Evolutionary conservation across 2,797 vertebrate species (phyloP), one percentile per base, ranked within the genome.

Genomic region (Leptatherina wallacei): DNA sequence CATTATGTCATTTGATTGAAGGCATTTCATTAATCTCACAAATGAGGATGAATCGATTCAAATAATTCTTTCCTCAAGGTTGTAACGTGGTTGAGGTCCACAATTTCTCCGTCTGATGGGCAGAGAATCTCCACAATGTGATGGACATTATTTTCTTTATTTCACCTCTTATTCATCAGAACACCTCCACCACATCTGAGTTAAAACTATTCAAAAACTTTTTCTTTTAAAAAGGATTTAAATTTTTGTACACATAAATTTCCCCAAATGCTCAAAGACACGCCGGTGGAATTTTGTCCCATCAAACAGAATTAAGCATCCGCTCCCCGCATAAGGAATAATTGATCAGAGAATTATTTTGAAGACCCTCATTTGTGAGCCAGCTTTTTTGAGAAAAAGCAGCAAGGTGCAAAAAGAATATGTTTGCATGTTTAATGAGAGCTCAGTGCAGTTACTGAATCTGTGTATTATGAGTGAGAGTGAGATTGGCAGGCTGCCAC

Each of bases 351-450:
- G 85, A 89, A 89, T 91, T 89, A 88, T 91, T 90, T 84, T 78
- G 68, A 76, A 76, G 78, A 78, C 83, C 64, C 69, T 81, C 80
- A 73, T 89, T 89, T 80, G 70, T 61, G 75, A 65, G 71, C 68
- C 85, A 65, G 80, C 74, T 27, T 27, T 76, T 87, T 77, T 3
- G 32, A 75, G 80, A 83, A 61, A 80, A 79, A 67, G 81, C 70
- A 72, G 88, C 78, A 89, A 91, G 89, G 89, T 91, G 88, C 81
- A 27, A 78, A 51, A 88, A 89, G 91, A 92, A 89, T 89, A 83
- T 75, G 88, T 90, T 91, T 93, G 92, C 92, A 93, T 93, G 91
- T 88, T 89, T 92, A 92, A 94, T 91, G 83, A 91, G 86, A 51
- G 80, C 76, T 71, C 36, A 13, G 71, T 57, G 75, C 66, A 22